Evolutionary conservation across 2,113 vertebrate genomes (phyloP).

Genomic region (Limanda limanda): DNA sequence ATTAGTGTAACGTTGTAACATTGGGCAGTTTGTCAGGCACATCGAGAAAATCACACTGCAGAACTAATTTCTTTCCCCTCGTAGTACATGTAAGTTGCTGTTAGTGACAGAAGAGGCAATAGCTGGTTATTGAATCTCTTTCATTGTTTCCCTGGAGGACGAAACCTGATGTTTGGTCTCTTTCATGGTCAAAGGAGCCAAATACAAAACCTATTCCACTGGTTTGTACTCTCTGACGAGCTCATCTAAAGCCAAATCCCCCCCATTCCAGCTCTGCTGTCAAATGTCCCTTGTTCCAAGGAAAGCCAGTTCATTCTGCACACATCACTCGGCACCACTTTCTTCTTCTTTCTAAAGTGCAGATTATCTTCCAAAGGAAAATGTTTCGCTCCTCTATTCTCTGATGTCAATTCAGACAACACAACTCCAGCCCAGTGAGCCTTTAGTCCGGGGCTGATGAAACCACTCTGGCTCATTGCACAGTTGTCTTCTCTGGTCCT

Average conservation of each 20-base stretch:
- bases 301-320: background rate
- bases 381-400: conserved; percentile 9
- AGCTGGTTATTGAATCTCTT: background rate
- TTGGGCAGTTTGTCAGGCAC: conserved; percentile 40
- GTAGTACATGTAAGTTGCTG: background rate
- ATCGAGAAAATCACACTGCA: conserved; percentile 18
- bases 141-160: conserved; percentile 2
- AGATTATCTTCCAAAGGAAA: conserved; percentile 4
- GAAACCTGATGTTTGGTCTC: background rate
- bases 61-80: conserved; percentile 1
- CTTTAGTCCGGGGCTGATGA: conserved; percentile 13
- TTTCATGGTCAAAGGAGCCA: background rate
- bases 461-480: conserved; percentile 22
- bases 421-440: background rate
- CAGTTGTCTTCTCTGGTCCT: conserved; percentile 19
- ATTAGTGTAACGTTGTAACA: conserved; percentile 44
- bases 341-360: conserved; percentile 27
- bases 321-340: background rate
- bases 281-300: background rate
- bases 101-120: background rate
- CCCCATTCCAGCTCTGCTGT: conserved; percentile 2
- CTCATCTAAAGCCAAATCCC: background rate
- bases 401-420: conserved; percentile 10
- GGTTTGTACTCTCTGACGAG: background rate
- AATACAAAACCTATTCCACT: background rate